Percentiles rank a stretch among this genome's conserved stretches.
Evolutionary conservation across 2,888 invertebrate species (phyloP).

Genomic region (Euclidia mi): DNA sequence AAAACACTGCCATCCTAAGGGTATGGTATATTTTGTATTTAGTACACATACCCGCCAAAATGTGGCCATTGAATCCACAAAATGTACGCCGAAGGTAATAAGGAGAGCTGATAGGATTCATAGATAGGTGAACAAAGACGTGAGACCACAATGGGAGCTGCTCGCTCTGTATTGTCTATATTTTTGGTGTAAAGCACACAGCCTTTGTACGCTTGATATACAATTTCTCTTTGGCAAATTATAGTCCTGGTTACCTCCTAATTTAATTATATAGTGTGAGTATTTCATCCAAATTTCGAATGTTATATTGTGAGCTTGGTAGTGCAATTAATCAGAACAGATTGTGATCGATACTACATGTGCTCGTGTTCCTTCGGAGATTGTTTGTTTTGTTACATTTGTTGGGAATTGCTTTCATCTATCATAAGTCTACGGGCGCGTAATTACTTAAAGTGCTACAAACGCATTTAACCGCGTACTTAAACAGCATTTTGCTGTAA

Average conservation of each 20-base stretch:
- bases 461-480: too few relatives aligned
- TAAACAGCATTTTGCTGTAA: too few relatives aligned
- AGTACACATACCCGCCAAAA: slow-evolving; percentile 44
- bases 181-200: slow-evolving; percentile 58
- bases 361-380: too few relatives aligned
- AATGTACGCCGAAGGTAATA: slow-evolving; percentile 68
- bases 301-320: slow-evolving; percentile 30
- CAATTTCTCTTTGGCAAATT: slow-evolving; percentile 45
- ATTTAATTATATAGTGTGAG: slow-evolving; percentile 43
- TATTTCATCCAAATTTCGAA: slow-evolving; percentile 32
- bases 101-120: slow-evolving; percentile 71
- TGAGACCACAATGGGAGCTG: slow-evolving; percentile 65
- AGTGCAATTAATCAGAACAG: too few relatives aligned
- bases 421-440: too few relatives aligned
- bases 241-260: slow-evolving; percentile 39
- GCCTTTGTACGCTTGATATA: slow-evolving; percentile 51
- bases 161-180: slow-evolving; percentile 68
- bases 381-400: too few relatives aligned
- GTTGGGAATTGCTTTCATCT: too few relatives aligned
- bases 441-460: too few relatives aligned
- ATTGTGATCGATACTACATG: too few relatives aligned
- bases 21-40: slow-evolving; percentile 53
- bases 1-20: slow-evolving; percentile 44
- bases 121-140: slow-evolving; percentile 77
- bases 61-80: slow-evolving; percentile 55